A percentile compares a stretch with the other conserved stretches of the same genome.
Evolutionary conservation across 1,140 invertebrate species (phyloP).

Genomic region (Centruroides sculpturatus): DNA sequence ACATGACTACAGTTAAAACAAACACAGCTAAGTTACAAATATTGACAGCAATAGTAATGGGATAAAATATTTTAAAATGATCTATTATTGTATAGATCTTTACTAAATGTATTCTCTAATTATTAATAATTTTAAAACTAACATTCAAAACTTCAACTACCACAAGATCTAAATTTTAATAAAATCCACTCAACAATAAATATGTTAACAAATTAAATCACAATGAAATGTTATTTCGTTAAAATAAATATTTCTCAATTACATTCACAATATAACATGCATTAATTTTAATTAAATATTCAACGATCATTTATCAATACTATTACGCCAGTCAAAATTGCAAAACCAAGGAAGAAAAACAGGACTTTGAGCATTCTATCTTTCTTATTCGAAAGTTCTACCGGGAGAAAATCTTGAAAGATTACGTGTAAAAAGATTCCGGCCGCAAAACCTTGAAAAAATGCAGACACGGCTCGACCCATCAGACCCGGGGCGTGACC

Average conservation of each 20-base stretch:
- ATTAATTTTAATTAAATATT: background rate
- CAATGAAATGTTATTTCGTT: background rate
- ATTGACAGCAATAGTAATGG: too few relatives aligned
- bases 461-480: constrained; percentile 22
- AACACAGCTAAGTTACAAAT: too few relatives aligned
- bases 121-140: background rate
- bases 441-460: constrained; percentile 30
- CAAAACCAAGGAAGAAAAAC: constrained; percentile 9
- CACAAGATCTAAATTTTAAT: background rate
- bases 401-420: constrained; percentile 29
- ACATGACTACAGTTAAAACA: too few relatives aligned
- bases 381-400: constrained; percentile 21
- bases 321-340: constrained; percentile 3
- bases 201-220: background rate
- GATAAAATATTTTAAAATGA: too few relatives aligned
- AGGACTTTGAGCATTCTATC: constrained; percentile 11
- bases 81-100: too few relatives aligned
- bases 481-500: constrained; percentile 19
- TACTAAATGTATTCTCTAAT: background rate
- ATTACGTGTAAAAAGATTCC: constrained; percentile 32
- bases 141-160: background rate
- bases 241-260: background rate
- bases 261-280: background rate
- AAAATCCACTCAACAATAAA: background rate
- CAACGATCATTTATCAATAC: background rate